Evolutionary conservation across 1,140 invertebrate species (phyloP).

Genomic region (Drosophila pallidifrons): DNA sequence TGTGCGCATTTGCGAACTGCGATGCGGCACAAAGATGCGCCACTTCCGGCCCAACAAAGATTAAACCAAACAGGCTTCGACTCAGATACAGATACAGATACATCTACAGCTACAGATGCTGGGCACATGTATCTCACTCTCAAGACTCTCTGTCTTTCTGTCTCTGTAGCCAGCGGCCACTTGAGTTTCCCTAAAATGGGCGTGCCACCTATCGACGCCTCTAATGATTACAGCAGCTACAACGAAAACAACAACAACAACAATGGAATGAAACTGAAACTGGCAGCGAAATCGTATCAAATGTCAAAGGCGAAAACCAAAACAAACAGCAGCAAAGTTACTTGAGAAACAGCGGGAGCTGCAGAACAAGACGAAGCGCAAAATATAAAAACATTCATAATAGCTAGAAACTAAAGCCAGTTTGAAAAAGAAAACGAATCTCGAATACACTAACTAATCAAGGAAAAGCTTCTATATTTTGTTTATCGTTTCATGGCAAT

Average conservation of each 20-base stretch:
- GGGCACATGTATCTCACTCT: slow-evolving; percentile 44
- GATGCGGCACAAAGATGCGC: slow-evolving; percentile 37
- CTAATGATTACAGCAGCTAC: slow-evolving; percentile 31
- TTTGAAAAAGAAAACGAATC: neutral
- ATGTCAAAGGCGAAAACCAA: slow-evolving; percentile 49
- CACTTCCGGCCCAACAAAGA: slow-evolving; percentile 56
- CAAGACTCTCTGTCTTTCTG: neutral
- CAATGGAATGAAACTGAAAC: slow-evolving; percentile 29
- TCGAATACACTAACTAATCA: no score
- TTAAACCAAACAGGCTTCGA: slow-evolving; percentile 12
- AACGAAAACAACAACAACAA: no score
- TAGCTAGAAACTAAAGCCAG: neutral
- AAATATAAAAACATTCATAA: slow-evolving; percentile 41
- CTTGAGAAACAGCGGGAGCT: slow-evolving; percentile 13
- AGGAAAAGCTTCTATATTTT: no score
- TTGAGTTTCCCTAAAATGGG: slow-evolving; percentile 43
- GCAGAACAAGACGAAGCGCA: slow-evolving; percentile 33
- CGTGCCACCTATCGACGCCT: slow-evolving; percentile 67
- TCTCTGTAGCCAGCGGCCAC: slow-evolving; percentile 39
- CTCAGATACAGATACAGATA: slow-evolving; percentile 41
- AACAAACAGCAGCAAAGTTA: slow-evolving; percentile 30
- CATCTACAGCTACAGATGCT: slow-evolving; percentile 43
- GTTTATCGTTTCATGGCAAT: no score
- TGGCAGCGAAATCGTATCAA: slow-evolving; percentile 60
- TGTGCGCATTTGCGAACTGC: slow-evolving; percentile 19